Conservation (phyloP, 2,113 vertebrate species). For the Euleptes europaea region DNA sequence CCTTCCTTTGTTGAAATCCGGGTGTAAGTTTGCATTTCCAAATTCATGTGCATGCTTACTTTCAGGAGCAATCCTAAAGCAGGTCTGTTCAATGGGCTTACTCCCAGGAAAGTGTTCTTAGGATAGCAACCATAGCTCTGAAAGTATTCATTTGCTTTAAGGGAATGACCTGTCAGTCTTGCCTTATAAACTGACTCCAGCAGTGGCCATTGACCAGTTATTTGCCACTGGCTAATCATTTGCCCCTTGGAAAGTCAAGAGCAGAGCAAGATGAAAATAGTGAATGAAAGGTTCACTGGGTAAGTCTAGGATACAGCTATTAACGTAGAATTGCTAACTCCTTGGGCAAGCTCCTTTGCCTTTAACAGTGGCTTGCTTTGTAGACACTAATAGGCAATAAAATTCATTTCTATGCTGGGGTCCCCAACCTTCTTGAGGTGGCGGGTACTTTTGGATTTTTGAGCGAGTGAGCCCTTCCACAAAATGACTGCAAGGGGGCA, state of each 20-base stretch:
- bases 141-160: background rate
- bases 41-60: constrained; percentile 2
- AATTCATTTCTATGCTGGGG: background rate
- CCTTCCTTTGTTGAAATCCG: background rate
- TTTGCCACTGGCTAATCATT: too few relatives aligned
- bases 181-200: background rate
- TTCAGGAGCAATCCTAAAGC: too few relatives aligned
- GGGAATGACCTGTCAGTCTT: background rate
- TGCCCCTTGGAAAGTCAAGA: background rate
- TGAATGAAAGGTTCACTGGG: background rate
- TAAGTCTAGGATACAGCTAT: background rate
- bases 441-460: too few relatives aligned
- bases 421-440: too few relatives aligned
- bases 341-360: background rate
- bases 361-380: background rate
- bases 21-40: background rate
- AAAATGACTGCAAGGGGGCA: too few relatives aligned
- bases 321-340: background rate
- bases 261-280: background rate
- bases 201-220: too few relatives aligned
- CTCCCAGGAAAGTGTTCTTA: too few relatives aligned
- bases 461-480: too few relatives aligned
- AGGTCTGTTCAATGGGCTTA: too few relatives aligned
- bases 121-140: background rate
- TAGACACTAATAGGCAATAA: background rate